phyloP scores from a whole-genome alignment of 2,113 vertebrate species.

The Centrocercus urophasianus region DNA sequence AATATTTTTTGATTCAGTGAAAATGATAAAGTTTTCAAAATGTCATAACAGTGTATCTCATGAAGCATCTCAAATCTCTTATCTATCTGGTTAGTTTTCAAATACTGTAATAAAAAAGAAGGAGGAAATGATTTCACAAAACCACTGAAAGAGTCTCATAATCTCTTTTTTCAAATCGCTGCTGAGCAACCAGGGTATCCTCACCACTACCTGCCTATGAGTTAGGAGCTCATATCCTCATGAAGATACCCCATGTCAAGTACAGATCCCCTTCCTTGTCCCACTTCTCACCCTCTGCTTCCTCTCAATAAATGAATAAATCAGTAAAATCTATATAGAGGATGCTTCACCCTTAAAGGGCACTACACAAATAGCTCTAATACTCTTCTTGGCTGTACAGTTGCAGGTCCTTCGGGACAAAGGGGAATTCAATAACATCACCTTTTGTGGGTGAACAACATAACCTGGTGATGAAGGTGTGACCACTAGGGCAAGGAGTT shows the following conservation, averaged over 20 bases:
- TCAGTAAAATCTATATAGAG: background rate
- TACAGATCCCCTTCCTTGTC: background rate
- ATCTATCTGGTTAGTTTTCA: constrained; percentile 1
- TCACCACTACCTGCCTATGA: background rate
- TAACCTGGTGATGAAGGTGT: background rate
- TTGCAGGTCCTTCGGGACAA: background rate
- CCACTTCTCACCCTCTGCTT: background rate
- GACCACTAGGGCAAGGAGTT: background rate
- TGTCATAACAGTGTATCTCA: background rate
- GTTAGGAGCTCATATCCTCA: background rate
- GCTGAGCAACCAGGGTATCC: background rate
- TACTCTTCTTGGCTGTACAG: background rate
- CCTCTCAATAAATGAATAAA: too few relatives aligned
- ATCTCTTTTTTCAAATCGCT: background rate
- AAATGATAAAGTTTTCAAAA: background rate
- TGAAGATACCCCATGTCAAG: background rate
- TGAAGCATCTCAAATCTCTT: background rate
- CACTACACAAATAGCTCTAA: background rate
- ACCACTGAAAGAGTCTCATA: background rate
- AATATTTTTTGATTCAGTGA: background rate
- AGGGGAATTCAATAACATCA: background rate
- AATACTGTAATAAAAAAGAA: background rate
- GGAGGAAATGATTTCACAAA: constrained; percentile 49
- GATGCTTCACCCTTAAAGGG: background rate
- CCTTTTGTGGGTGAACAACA: background rate